Evolutionary conservation across 2,113 vertebrate genomes (phyloP), one percentile per base, ranked within the genome.

Genomic region (Pseudopodoces humilis): DNA sequence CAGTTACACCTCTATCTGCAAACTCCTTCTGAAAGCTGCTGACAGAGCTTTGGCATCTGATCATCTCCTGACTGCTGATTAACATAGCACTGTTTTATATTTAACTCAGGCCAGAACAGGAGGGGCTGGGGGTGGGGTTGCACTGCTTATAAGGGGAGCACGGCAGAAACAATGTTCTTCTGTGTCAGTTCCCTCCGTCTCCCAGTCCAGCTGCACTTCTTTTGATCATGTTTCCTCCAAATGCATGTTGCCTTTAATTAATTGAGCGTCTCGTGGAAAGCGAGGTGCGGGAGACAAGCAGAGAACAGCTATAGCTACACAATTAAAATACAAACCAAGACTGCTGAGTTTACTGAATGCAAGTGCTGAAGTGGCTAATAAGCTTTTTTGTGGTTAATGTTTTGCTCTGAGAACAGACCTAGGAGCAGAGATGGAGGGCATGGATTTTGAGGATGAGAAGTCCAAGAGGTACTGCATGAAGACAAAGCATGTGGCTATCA

Each of bases 401-500:
- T 91, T 87, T 89, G 33, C 87, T 94, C 65, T 53, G 55, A 85
- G 70, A 75, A 68, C 69, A 74, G 94, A 65, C 21, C 98, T 97
- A 6, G 80, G 41, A 90, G 49, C 67, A 72, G 92, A 89, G 43
- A 99, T 99, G 96, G 95, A 98, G 72, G 95, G 64, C 83, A 96
- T 98, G 83, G 96, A 98, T 71, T 69, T 97, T n/a, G 98, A 98
- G 28, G 94, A 96, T 55, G 41, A 97, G 53, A 74, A 97, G 50
- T 58, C 97, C 5, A 98, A 98, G 97, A 97, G 74, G n/a, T 98
- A 99, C 96, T 99, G 98, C 96, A 98, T 99, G 46, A 97, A 79
- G 47, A 86, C 90, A 16, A 99, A 98, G 77, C 99, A 99, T 46
- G 98, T 97, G 37, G 97, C 96, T 44, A 81, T 99, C 65, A 98